Percentiles rank a stretch among this genome's conserved stretches.
Conservation (phyloP, 2,888 invertebrate species). For the Hemaris fuciformis region DNA sequence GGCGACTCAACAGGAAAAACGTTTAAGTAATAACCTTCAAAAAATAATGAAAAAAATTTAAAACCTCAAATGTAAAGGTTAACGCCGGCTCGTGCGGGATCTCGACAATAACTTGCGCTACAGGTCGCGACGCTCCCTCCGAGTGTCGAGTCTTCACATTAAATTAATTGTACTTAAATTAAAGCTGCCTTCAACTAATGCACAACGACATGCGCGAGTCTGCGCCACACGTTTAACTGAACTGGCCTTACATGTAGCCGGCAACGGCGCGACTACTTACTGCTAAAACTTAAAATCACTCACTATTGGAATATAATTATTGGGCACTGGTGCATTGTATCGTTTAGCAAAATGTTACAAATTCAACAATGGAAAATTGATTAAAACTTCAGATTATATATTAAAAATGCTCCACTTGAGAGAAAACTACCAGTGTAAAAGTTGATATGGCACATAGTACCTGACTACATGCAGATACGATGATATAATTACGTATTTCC, state of each 20-base stretch:
- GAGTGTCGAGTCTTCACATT: not conserved
- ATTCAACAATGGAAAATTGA: too few species aligned
- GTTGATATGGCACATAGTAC: conserved; percentile 1
- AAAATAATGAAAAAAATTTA: not conserved
- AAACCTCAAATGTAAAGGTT: not conserved
- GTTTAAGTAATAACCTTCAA: not conserved
- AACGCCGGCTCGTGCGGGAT: too few species aligned
- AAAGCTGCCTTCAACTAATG: not conserved
- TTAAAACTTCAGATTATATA: too few species aligned
- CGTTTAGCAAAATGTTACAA: too few species aligned
- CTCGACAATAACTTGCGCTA: too few species aligned
- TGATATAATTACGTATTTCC: not conserved
- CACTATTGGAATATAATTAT: too few species aligned
- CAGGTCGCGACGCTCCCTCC: not conserved
- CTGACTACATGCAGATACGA: not conserved
- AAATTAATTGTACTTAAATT: conserved; percentile 3
- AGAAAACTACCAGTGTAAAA: not conserved
- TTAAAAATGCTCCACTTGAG: not conserved
- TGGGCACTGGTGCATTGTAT: too few species aligned
- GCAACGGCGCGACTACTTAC: not conserved
- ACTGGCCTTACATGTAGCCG: not conserved
- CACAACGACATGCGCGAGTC: too few species aligned
- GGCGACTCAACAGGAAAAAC: not conserved
- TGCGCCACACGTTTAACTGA: too few species aligned
- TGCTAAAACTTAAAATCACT: not conserved